Conservation (phyloP, 2,888 invertebrate species). For the Andrena bicolor region DNA sequence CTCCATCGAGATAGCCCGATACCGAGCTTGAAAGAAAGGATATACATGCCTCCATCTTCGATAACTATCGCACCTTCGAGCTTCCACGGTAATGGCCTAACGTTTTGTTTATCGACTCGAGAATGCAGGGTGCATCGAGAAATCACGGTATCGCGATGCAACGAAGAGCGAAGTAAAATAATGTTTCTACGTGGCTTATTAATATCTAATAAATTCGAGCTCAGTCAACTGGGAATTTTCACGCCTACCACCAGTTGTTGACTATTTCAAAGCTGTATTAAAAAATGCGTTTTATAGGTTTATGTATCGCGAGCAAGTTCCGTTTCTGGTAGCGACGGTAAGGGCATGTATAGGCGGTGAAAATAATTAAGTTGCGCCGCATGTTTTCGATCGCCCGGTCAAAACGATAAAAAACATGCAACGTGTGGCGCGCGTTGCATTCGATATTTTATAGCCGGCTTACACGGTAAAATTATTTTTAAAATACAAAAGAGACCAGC, state of each 20-base stretch:
- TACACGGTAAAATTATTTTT: constrained; percentile 30
- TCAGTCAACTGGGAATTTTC: not conserved
- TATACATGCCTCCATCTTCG: constrained; percentile 1
- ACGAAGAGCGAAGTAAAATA: not conserved
- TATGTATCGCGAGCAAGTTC: constrained; percentile 8
- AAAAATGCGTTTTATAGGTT: not conserved
- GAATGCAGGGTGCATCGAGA: not conserved
- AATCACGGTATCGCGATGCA: not conserved
- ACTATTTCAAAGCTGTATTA: no score
- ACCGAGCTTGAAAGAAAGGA: constrained; percentile 22
- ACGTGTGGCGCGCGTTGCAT: constrained; percentile 19
- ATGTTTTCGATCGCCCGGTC: constrained; percentile 43
- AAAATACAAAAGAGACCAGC: constrained; percentile 4
- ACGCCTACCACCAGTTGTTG: not conserved
- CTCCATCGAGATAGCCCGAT: constrained; percentile 8
- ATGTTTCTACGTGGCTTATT: no score
- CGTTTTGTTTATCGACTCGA: constrained; percentile 6
- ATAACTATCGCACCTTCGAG: constrained; percentile 18
- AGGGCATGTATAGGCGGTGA: not conserved
- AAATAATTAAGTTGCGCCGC: constrained; percentile 51
- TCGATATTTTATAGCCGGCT: constrained; percentile 24
- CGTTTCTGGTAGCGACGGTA: not conserved
- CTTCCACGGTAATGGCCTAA: not conserved
- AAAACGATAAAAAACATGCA: constrained; percentile 39
- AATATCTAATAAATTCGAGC: no score